Percentiles rank a stretch among this genome's conserved stretches.
These are phyloP conservation scores for Nephrotoma flavescens DNA, from an alignment of 2,888 invertebrate species.

Conservation along the genomic window DNA sequence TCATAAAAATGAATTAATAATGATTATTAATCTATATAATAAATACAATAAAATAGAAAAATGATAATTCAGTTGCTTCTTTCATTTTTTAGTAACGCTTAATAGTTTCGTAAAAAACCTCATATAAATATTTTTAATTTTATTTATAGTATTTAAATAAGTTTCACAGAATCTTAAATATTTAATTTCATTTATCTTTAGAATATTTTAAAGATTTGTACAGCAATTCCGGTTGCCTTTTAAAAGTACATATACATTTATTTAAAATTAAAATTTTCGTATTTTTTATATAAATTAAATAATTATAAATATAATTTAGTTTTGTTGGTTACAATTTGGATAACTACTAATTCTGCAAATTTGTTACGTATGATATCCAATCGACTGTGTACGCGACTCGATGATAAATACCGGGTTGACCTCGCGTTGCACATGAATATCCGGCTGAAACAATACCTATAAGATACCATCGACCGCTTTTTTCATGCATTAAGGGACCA, in stretches of 20 bases:
- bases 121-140: not conserved
- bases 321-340: not conserved
- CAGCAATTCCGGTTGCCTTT: not conserved
- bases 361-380: slow-evolving; percentile 62
- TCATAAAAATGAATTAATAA: not conserved
- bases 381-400: slow-evolving; percentile 86
- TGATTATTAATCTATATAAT: not conserved
- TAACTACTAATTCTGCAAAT: slow-evolving; percentile 14
- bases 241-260: not conserved
- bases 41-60: not conserved
- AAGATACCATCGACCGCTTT: slow-evolving; percentile 74
- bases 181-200: not conserved
- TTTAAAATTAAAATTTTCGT: not conserved
- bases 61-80: not conserved
- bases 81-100: not conserved
- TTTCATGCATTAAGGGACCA: slow-evolving; percentile 80
- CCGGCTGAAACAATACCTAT: slow-evolving; percentile 83
- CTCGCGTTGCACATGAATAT: slow-evolving; percentile 84
- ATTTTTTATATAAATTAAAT: not conserved
- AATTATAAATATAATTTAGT: not conserved
- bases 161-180: not conserved
- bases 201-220: not conserved
- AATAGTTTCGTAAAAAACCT: not conserved
- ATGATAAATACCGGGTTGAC: slow-evolving; percentile 90
- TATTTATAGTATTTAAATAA: not conserved